A percentile compares a stretch with the other conserved stretches of the same genome.
These are phyloP conservation scores for Lepidurus apus DNA, from an alignment of 1,140 invertebrate genomes.

Conservation along the genomic window DNA sequence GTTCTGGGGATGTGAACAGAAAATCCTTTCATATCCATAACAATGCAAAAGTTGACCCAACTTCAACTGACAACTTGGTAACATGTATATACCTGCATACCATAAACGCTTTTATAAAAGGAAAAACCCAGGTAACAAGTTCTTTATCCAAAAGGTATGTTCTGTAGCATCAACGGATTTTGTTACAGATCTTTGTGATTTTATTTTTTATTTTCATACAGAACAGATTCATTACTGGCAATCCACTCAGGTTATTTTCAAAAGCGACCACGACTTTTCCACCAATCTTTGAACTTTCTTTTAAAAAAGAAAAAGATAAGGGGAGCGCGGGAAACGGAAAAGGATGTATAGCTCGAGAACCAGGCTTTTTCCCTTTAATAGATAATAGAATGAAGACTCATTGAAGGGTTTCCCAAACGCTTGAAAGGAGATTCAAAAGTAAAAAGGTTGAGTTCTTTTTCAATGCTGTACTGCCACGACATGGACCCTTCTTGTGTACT, in stretches of 20 bases:
- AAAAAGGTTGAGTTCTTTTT: background rate
- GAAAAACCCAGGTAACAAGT: too few species aligned
- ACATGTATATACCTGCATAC: too few species aligned
- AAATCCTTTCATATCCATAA: too few species aligned
- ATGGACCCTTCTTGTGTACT: background rate
- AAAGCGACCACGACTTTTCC: background rate
- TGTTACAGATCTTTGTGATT: background rate
- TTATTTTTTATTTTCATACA: background rate
- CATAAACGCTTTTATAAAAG: too few species aligned
- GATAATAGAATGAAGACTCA: constrained; percentile 3
- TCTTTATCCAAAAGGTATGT: too few species aligned
- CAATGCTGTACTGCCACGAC: background rate
- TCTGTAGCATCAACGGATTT: background rate
- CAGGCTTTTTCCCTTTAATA: background rate
- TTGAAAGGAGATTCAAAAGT: background rate
- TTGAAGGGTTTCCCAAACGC: constrained; percentile 1
- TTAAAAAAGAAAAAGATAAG: background rate
- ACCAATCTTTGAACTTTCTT: background rate
- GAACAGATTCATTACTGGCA: background rate
- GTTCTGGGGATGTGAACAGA: too few species aligned
- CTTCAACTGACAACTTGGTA: too few species aligned
- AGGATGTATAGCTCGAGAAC: background rate
- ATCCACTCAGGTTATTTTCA: background rate
- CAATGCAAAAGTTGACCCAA: too few species aligned
- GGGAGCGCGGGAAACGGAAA: background rate